Evolutionary conservation across 2,113 vertebrate genomes (phyloP).

Genomic region (Carettochelys insculpta): DNA sequence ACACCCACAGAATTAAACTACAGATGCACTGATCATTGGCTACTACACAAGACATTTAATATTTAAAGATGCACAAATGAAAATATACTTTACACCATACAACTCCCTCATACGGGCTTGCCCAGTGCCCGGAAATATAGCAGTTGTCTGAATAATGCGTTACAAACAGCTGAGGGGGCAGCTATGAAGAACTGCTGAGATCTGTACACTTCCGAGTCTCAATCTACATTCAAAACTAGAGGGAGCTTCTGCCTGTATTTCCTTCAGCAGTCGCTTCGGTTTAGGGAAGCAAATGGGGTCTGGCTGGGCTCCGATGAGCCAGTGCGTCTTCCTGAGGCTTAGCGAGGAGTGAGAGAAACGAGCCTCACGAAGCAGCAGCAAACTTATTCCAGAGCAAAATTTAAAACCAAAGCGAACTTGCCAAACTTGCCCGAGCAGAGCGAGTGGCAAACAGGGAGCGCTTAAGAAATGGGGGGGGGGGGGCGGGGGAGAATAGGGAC

Average conservation of each 20-base stretch:
- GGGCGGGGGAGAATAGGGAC: background rate
- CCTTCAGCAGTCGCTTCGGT: background rate
- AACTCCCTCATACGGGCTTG: background rate
- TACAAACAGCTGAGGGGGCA: background rate
- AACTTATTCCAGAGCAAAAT: background rate
- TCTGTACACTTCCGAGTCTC: background rate
- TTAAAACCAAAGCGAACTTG: background rate
- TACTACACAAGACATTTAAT: background rate
- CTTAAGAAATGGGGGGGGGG: background rate
- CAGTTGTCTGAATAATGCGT: slow-evolving; percentile 29
- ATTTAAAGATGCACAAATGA: background rate
- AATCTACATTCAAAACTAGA: background rate
- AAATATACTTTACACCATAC: background rate
- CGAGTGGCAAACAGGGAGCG: slow-evolving; percentile 1
- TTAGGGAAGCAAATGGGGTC: background rate
- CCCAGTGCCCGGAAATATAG: slow-evolving; percentile 19
- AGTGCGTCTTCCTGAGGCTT: background rate
- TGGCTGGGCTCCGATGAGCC: slow-evolving; percentile 1
- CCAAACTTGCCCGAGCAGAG: slow-evolving; percentile 43
- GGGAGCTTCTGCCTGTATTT: slow-evolving; percentile 6
- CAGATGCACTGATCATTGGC: background rate
- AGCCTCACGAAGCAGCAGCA: slow-evolving; percentile 5
- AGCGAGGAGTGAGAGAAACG: slow-evolving; percentile 5
- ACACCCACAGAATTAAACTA: slow-evolving; percentile 25
- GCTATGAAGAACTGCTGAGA: background rate